Conservation (phyloP, 1,140 invertebrate genomes). For the Maniola jurtina region DNA sequence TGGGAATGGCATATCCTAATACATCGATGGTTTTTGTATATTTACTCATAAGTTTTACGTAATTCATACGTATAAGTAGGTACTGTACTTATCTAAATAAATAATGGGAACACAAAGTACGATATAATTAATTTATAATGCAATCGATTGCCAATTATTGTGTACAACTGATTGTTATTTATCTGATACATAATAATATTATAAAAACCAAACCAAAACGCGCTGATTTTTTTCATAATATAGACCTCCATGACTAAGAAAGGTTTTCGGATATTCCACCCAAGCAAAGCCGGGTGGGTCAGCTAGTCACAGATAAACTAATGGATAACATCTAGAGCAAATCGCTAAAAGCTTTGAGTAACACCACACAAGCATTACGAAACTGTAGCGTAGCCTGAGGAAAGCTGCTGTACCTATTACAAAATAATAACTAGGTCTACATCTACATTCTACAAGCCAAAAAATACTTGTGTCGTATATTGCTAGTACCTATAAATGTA, state of each 20-base stretch:
- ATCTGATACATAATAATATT: background rate
- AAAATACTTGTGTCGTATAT: slow-evolving; percentile 9
- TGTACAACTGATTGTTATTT: too few relatives aligned
- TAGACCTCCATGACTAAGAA: background rate
- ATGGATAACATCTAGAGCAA: background rate
- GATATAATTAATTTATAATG: too few relatives aligned
- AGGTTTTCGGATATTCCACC: background rate
- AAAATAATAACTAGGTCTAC: background rate
- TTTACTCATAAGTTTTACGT: too few relatives aligned
- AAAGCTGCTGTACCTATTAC: background rate
- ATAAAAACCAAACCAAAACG: background rate
- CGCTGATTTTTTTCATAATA: too few relatives aligned
- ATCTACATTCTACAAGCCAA: background rate
- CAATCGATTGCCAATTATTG: too few relatives aligned
- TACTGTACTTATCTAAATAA: too few relatives aligned
- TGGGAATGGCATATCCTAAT: too few relatives aligned
- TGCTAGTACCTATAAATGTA: background rate
- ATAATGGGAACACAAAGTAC: too few relatives aligned
- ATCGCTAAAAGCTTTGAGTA: slow-evolving; percentile 15
- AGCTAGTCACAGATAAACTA: too few relatives aligned
- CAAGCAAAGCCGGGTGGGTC: too few relatives aligned
- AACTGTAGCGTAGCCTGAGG: slow-evolving; percentile 14
- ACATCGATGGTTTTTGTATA: too few relatives aligned
- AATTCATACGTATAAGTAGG: too few relatives aligned
- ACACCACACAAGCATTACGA: slow-evolving; percentile 5